Conservation (phyloP, 1,140 invertebrate genomes). For the Anadara kagoshimensis region DNA sequence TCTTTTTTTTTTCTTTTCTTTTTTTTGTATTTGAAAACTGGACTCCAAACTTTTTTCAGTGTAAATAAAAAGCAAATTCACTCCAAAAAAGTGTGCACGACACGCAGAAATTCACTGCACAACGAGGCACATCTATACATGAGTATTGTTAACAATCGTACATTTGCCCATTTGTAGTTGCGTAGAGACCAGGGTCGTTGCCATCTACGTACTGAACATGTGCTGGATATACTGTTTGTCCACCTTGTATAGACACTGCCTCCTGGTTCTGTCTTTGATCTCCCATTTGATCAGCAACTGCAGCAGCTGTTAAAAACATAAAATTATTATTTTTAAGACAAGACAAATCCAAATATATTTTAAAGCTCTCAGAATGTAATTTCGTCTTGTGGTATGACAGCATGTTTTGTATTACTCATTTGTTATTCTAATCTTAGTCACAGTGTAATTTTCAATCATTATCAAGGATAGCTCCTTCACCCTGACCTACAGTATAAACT, state of each 20-base stretch:
- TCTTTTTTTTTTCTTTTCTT: no score
- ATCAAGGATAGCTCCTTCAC: no score
- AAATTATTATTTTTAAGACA: neutral
- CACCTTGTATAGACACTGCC: conserved; percentile 66
- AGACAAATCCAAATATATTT: neutral
- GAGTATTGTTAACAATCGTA: conserved; percentile 64
- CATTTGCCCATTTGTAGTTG: conserved; percentile 81
- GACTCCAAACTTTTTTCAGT: neutral
- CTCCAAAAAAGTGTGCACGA: conserved; percentile 6
- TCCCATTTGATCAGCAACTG: conserved; percentile 43
- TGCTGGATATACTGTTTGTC: conserved; percentile 75
- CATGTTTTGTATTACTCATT: neutral
- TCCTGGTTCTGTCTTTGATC: conserved; percentile 63
- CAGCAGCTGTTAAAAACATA: conserved; percentile 48
- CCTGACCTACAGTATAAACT: no score
- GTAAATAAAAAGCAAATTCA: conserved; percentile 18
- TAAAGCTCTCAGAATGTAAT: neutral
- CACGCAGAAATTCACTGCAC: conserved; percentile 28
- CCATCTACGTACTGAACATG: conserved; percentile 84
- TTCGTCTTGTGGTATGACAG: neutral
- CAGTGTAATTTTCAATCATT: neutral
- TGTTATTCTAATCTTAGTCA: neutral
- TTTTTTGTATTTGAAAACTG: no score
- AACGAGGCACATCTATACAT: conserved; percentile 40
- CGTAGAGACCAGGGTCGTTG: conserved; percentile 81